phyloP scores from a whole-genome alignment of 2,113 vertebrate species.

The Nyctibius bracteatus region DNA sequence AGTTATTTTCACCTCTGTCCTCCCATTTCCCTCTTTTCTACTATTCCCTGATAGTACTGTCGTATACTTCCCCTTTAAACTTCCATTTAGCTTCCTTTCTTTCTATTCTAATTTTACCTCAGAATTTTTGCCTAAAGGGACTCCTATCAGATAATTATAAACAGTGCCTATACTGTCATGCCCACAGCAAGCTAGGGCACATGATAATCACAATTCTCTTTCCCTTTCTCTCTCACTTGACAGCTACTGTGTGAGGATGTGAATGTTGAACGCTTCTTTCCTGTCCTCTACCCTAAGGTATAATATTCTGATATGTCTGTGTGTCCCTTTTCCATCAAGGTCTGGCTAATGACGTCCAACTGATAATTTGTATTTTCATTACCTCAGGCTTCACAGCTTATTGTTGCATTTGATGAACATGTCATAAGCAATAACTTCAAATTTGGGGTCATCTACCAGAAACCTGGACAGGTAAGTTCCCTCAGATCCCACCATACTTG shows the following conservation, averaged over 20 bases:
- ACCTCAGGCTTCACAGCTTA: constrained; percentile 84
- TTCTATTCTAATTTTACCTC: background rate
- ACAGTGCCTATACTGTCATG: background rate
- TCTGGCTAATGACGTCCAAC: background rate
- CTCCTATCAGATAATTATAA: background rate
- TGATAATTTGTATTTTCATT: background rate
- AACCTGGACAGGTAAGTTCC: constrained; percentile 84
- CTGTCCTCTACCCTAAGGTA: constrained; percentile 89
- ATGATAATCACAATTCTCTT: background rate
- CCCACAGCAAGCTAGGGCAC: background rate
- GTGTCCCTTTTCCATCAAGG: background rate
- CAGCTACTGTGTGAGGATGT: constrained; percentile 85
- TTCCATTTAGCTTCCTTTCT: background rate
- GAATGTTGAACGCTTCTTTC: constrained; percentile 82
- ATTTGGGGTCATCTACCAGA: constrained; percentile 92
- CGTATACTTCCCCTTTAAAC: background rate
- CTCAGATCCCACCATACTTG: background rate
- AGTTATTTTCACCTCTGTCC: background rate
- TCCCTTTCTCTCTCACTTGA: background rate
- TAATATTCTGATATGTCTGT: background rate
- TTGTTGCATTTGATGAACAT: constrained; percentile 90
- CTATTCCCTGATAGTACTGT: background rate
- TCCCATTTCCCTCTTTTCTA: background rate
- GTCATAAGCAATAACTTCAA: constrained; percentile 95
- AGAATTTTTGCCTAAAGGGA: background rate